A percentile compares a stretch with the other conserved stretches of the same genome.
Conservation (phyloP, 30 jellyfish, hydroid and myxozoan genomes). For the Aurelia aurita complex sp. Pacific region DNA sequence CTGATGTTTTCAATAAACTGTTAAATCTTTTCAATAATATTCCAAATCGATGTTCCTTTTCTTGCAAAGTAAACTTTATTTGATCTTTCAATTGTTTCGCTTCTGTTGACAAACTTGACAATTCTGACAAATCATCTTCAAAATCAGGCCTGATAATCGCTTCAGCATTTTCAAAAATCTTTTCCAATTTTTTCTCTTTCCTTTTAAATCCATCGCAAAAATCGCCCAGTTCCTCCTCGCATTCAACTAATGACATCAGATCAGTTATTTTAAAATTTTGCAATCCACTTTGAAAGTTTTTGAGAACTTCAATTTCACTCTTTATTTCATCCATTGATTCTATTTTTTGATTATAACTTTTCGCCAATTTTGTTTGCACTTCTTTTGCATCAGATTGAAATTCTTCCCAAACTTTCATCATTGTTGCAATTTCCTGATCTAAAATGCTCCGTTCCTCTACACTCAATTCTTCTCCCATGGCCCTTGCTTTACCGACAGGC, state of each 20-base stretch:
- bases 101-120: not conserved
- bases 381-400: constrained; percentile 34
- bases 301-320: constrained; percentile 5
- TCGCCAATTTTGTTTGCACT: constrained; percentile 33
- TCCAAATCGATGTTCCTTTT: constrained; percentile 22
- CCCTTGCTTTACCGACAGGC: constrained; percentile 41
- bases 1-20: not conserved
- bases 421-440: constrained; percentile 18
- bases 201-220: constrained; percentile 14
- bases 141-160: not conserved
- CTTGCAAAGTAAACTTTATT: constrained; percentile 26
- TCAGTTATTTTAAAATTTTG: constrained; percentile 17
- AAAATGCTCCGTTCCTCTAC: not conserved
- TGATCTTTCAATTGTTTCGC: constrained; percentile 11
- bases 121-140: constrained; percentile 25
- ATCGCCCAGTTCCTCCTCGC: constrained; percentile 45
- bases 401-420: constrained; percentile 19
- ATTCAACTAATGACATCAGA: constrained; percentile 53
- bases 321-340: constrained; percentile 19
- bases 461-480: not conserved
- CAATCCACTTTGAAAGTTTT: constrained; percentile 27
- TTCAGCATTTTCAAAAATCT: constrained; percentile 20
- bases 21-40: constrained; percentile 12
- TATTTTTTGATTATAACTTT: constrained; percentile 6
- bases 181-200: constrained; percentile 5